Conservation (phyloP, 1,140 invertebrate species). For the Lasioglossum baleicum region DNA sequence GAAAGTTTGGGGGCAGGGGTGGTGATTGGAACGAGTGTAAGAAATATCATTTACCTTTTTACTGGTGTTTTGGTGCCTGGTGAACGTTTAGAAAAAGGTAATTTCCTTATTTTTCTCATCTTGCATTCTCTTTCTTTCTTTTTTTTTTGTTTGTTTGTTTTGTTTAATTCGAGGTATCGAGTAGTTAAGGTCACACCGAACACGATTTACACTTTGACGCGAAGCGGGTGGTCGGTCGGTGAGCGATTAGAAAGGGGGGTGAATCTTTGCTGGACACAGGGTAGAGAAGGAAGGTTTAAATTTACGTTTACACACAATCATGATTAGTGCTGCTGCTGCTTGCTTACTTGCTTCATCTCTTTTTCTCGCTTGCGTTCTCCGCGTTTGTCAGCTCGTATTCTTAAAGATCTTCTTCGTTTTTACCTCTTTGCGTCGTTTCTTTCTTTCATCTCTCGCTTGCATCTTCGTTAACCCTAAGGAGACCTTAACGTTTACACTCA, state of each 20-base stretch:
- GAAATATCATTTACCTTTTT: conserved; percentile 37
- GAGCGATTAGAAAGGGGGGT: conserved; percentile 46
- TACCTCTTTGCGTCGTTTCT: conserved; percentile 8
- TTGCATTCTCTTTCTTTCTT: neutral
- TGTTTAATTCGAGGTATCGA: conserved; percentile 54
- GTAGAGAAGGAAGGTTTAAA: conserved; percentile 65
- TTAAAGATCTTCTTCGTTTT: neutral
- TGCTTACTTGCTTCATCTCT: no score
- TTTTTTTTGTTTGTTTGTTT: neutral
- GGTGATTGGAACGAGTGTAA: conserved; percentile 63
- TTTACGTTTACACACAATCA: conserved; percentile 77
- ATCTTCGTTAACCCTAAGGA: conserved; percentile 70
- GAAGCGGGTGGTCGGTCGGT: conserved; percentile 25
- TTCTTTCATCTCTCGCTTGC: conserved; percentile 37
- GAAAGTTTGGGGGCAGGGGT: conserved; percentile 18
- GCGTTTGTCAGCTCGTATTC: conserved; percentile 53
- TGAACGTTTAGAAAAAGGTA: conserved; percentile 73
- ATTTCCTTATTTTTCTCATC: neutral
- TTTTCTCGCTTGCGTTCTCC: conserved; percentile 58
- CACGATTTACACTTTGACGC: conserved; percentile 52
- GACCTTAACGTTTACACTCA: conserved; percentile 77
- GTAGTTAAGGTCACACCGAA: conserved; percentile 66
- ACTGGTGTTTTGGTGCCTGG: conserved; percentile 49
- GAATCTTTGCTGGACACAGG: conserved; percentile 47
- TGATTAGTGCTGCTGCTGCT: conserved; percentile 68